Base-by-base conservation (phyloP, 2,888 invertebrate genomes). In the Meloe dianella region DNA sequence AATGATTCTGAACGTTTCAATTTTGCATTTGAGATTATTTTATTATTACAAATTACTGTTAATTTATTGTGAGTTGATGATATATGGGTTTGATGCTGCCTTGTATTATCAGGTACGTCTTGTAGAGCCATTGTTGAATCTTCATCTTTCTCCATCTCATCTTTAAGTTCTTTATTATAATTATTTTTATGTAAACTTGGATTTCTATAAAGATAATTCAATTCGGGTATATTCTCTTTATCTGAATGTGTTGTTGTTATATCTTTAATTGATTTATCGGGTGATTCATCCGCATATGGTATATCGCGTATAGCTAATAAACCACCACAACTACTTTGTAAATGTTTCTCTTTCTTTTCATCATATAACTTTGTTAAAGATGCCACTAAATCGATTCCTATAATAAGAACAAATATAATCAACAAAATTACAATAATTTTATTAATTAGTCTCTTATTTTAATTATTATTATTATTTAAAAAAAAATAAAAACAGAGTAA, bases 341-440 rank as follows among this genome's bases (percentile, higher is more conserved):
- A 91, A 84, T 78, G 90, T 90, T 77, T 90, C 90, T 77, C 89
- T 84, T 93, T 87, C 84, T 79, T 94, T 80, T 92, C 91, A 83
- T 95, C 94, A 84, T 94, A 90, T 68, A 94, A 91, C 80, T 91
- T 92, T 76, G 94, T 95, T 81, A 95, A 89, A 77, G 90, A 89
- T 81, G 92, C 91, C 84, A 95, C 86, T 77, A 95, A 90, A 86
- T 94, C 94, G 81, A 92, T 89, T 83, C 93, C 95, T 94, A 86
- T 64, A 87, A 60, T n/a, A n/a, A n/a, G n/a, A n/a, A n/a, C n/a
- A n/a, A n/a, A n/a, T n/a, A n/a, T n/a, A n/a, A n/a, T n/a, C n/a
- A n/a, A n/a, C n/a, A n/a, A n/a, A n/a, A n/a, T n/a, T n/a, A n/a
- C n/a, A n/a, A n/a, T n/a, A n/a, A n/a, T n/a, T n/a, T n/a, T n/a